Conservation (phyloP, 2,797 vertebrate species). For the Chromis chromis region DNA sequence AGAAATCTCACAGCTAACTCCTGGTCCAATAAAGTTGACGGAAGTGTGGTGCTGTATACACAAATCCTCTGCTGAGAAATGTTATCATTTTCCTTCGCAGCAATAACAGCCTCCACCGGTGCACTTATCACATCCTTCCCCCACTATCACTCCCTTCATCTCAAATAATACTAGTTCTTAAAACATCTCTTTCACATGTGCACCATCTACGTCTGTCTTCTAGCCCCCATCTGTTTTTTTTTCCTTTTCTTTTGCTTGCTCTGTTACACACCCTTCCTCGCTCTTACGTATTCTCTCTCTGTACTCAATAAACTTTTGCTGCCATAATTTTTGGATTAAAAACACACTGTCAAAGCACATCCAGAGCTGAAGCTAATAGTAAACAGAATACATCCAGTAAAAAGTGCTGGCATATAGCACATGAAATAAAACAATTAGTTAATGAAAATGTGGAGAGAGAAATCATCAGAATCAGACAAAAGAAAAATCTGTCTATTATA, state of each 20-base stretch:
- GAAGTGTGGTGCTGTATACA: constrained; percentile 53
- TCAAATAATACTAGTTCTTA: constrained; percentile 64
- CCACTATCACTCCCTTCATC: constrained; percentile 61
- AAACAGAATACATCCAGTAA: not conserved
- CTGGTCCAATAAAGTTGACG: constrained; percentile 59
- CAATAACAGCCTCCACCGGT: constrained; percentile 63
- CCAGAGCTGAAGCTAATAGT: not conserved
- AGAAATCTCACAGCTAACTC: constrained; percentile 48
- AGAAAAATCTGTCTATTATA: not conserved
- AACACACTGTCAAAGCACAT: not conserved
- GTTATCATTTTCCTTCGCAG: constrained; percentile 67
- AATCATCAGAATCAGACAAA: not conserved
- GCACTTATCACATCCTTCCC: constrained; percentile 62
- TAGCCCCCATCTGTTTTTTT: constrained; percentile 1
- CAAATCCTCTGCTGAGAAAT: constrained; percentile 66
- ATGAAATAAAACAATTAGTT: not conserved
- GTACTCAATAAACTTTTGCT: constrained; percentile 5
- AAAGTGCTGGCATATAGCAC: not conserved
- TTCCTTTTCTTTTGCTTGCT: constrained; percentile 4
- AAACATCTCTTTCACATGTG: constrained; percentile 55
- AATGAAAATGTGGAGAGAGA: not conserved
- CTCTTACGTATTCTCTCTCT: not conserved
- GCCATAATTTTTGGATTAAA: not conserved
- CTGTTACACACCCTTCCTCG: constrained; percentile 7
- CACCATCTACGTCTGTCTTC: constrained; percentile 24